A percentile compares a stretch with the other conserved stretches of the same genome.
phyloP scores from a whole-genome alignment of 2,888 invertebrate genomes.

The Thyatira batis region DNA sequence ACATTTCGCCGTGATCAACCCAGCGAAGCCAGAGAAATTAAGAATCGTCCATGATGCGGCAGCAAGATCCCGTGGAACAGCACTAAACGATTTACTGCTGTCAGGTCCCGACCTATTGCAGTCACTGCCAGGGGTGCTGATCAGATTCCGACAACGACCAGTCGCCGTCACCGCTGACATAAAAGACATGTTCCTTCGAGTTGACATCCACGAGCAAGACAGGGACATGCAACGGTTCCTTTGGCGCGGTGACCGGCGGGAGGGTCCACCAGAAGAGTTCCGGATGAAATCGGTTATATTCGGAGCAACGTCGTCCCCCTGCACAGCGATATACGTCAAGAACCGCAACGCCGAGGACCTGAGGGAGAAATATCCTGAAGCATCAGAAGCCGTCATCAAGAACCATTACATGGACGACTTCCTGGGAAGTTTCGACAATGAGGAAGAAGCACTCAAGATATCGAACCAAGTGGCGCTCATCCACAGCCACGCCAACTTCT shows the following conservation, averaged over 20 bases:
- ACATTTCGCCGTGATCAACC: not conserved
- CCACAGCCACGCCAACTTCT: constrained; percentile 1
- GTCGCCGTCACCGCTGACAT: no score
- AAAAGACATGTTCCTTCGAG: no score
- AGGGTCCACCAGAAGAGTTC: constrained; percentile 3
- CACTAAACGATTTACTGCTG: not conserved
- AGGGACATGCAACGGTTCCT: no score
- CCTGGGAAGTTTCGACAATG: constrained; percentile 4
- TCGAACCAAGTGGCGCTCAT: not conserved
- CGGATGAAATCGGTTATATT: constrained; percentile 13
- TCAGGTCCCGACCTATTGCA: not conserved
- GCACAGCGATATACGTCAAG: constrained; percentile 10
- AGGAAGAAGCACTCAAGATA: not conserved
- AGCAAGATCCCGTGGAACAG: not conserved
- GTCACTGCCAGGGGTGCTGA: no score
- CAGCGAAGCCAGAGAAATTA: not conserved
- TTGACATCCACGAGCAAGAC: no score
- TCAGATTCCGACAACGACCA: not conserved
- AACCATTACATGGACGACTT: constrained; percentile 16
- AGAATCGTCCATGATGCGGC: not conserved
- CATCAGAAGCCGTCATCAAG: constrained; percentile 1
- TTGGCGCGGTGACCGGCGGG: no score
- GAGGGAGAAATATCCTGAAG: constrained; percentile 1
- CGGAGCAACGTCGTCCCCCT: constrained; percentile 10
- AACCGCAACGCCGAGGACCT: constrained; percentile 6